Percentiles rank a stretch among this genome's conserved stretches.
Conservation (phyloP, 2,113 vertebrate species). For the Poeciliopsis occidentalis region DNA sequence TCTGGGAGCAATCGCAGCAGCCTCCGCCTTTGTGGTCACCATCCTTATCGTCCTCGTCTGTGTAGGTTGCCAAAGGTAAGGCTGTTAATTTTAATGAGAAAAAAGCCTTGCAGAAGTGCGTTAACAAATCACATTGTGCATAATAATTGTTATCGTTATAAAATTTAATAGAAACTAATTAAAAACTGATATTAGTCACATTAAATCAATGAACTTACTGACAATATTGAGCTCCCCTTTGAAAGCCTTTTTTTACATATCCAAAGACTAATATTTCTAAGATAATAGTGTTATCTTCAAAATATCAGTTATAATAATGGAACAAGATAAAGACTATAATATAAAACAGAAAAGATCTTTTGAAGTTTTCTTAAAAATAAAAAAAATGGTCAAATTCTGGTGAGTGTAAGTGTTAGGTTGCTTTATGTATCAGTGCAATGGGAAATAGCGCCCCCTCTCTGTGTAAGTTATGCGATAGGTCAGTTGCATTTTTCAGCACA, state of each 20-base stretch:
- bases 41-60: constrained; percentile 81
- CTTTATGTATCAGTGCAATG: no score
- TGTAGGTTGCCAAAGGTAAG: constrained; percentile 82
- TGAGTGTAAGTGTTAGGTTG: no score
- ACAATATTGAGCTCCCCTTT: neutral
- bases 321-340: no score
- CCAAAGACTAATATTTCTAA: no score
- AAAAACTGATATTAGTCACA: neutral
- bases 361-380: no score
- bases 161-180: neutral
- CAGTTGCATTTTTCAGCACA: no score
- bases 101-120: neutral
- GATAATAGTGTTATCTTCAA: neutral
- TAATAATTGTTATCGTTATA: neutral
- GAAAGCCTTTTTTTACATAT: neutral
- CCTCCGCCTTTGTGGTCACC: constrained; percentile 83
- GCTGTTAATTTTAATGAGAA: neutral
- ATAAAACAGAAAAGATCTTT: no score
- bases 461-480: no score
- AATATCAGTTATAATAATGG: no score
- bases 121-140: no score
- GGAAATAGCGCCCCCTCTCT: no score
- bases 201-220: neutral
- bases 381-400: no score
- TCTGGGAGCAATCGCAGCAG: constrained; percentile 81